Percentiles rank a stretch among this genome's conserved stretches.
phyloP scores from a whole-genome alignment of 2,797 vertebrate genomes.

The Acridotheres tristis region DNA sequence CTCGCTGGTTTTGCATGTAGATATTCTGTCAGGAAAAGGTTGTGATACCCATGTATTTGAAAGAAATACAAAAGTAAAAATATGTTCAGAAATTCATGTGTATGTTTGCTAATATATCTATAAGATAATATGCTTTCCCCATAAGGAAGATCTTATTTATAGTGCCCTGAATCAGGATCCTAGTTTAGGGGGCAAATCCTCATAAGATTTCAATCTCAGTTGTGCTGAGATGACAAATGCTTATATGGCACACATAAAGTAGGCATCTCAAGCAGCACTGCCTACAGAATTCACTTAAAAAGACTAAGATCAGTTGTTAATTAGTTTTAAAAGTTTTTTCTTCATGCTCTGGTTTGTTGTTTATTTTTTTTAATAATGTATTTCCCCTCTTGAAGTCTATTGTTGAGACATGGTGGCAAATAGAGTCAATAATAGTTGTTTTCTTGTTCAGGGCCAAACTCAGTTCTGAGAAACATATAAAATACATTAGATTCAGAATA shows the following conservation, averaged over 20 bases:
- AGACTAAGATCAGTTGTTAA: background rate
- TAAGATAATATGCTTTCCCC: background rate
- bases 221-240: background rate
- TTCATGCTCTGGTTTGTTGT: background rate
- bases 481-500: background rate
- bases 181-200: background rate
- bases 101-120: background rate
- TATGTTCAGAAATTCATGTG: background rate
- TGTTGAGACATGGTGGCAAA: background rate
- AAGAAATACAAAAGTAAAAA: background rate
- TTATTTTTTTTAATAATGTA: background rate
- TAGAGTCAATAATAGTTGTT: accelerated
- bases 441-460: background rate
- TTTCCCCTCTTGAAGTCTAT: background rate
- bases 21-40: background rate
- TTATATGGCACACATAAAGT: background rate
- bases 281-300: background rate
- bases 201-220: background rate
- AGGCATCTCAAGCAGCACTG: background rate
- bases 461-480: background rate
- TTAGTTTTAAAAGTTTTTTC: background rate
- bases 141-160: background rate
- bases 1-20: background rate
- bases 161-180: background rate
- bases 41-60: background rate